Base-by-base conservation (phyloP, 1,140 invertebrate genomes). In the Aplysia californica region DNA sequence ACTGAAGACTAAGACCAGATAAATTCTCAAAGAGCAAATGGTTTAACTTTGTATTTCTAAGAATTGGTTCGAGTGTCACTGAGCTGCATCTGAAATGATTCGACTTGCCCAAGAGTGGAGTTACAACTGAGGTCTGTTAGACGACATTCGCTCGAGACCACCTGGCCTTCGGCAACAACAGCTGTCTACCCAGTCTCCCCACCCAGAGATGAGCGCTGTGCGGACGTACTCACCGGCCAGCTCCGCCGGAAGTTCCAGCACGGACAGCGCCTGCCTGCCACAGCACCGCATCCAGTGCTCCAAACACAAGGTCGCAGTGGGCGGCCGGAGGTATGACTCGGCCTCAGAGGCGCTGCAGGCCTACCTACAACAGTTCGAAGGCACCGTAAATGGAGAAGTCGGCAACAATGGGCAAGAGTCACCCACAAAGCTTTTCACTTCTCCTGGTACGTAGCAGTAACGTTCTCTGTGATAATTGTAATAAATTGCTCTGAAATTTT, bases 361-460 rank as follows among this genome's bases (percentile, higher is more conserved):
- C 21, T 85, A 85, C 75, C 69, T 85, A 35, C 80, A 81, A 29
- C 82, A 85, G 76, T 80, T 80, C 78, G 82, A 82, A 36, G 64
- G 41, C 26, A 55, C 73, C 41, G 61, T 65, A 74, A 59, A 67
- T 75, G 23, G 71, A 68, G 20, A 76, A 75, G 18, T 29, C 75
- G 6, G 55, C 18, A 18, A 10, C 58, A 26, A 61, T 10, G 10
- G 18, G 18, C 15, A 61, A 29, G 10, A 29, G 18, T 26, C 15
- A 61, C 26, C 58, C 26, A n/a, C n/a, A n/a, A n/a, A n/a, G n/a
- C n/a, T n/a, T n/a, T n/a, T n/a, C n/a, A n/a, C n/a, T n/a, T n/a
- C n/a, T n/a, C n/a, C n/a, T n/a, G n/a, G n/a, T n/a, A n/a, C n/a
- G n/a, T n/a, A n/a, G n/a, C 18, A 61, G 18, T 18, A 10, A 18